These are phyloP conservation scores for Meandrusa payeni DNA, from an alignment of 2,888 invertebrate genomes.

Conservation along the genomic window DNA sequence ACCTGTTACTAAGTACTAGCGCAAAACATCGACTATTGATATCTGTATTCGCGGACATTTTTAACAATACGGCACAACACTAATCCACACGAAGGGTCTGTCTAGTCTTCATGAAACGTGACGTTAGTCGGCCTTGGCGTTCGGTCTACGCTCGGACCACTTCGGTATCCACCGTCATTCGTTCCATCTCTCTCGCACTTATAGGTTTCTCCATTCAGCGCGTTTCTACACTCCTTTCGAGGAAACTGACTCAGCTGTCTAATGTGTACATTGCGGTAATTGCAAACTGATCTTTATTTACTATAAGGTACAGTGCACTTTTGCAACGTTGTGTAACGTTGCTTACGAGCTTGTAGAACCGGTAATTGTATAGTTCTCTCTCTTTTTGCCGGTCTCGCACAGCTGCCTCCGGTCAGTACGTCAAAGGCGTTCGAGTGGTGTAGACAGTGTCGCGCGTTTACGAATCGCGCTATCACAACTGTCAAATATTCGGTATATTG, in stretches of 20 bases:
- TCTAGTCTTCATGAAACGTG: conserved; percentile 73
- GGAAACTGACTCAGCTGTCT: conserved; percentile 71
- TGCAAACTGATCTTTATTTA: conserved; percentile 48
- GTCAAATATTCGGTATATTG: conserved; percentile 37
- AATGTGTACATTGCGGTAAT: conserved; percentile 25
- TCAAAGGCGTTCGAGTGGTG: conserved; percentile 58
- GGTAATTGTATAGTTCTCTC: conserved; percentile 65
- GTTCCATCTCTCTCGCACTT: conserved; percentile 59
- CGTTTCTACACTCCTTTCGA: conserved; percentile 70
- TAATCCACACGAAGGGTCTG: conserved; percentile 54
- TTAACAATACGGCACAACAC: no score
- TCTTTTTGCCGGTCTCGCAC: conserved; percentile 68
- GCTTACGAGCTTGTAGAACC: conserved; percentile 46
- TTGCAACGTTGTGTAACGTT: conserved; percentile 29
- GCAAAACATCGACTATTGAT: no score
- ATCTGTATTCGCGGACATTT: no score
- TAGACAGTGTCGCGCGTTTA: conserved; percentile 52
- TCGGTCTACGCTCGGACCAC: conserved; percentile 58
- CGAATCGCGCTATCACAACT: conserved; percentile 43
- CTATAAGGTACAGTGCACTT: conserved; percentile 39
- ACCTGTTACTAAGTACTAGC: no score
- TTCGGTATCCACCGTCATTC: conserved; percentile 50
- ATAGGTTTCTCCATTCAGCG: conserved; percentile 56
- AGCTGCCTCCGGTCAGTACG: conserved; percentile 72
- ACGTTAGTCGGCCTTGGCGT: conserved; percentile 73